Base-by-base conservation (phyloP, 1,140 invertebrate genomes). In the Leptinotarsa texana region DNA sequence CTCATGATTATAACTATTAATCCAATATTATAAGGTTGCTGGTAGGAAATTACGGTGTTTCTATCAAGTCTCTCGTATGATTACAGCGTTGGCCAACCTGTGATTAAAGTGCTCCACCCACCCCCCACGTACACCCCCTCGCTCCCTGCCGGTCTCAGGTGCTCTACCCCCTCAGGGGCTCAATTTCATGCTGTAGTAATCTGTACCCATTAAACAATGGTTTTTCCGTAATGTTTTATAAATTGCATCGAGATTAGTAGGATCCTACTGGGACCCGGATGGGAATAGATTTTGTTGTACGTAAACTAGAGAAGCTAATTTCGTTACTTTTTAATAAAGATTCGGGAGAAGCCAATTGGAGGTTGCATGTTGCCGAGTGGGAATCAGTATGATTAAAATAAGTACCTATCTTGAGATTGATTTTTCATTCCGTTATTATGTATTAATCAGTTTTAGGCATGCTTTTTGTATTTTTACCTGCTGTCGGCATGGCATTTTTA, bases 1-100 rank as follows among this genome's bases (percentile, higher is more conserved):
- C 68, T 69, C 68, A 48, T 69, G 68, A 69, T 69, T 69, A 69
- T 69, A 69, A 69, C 68, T 51, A 69, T 69, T 69, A 69, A 69
- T 69, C 18, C 18, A 51, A 69, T 69, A 69, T 69, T 69, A 69
- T 69, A 69, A 69, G 33, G 68, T 69, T 69, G 68, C 27, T 42
- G 48, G 48, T 15, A 49, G 18, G 27, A 69, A 69, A 69, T 69
- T 69, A 49, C 47, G 33, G 68, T 49, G 68, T 69, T n/a, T 42
- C 68, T 69, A 69, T 69, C 68, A 24, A 21, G 48, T 49, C 68
- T 49, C 33, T 69, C 13, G 33, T 48, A 21, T 69, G 68, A 69
- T 69, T 69, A 69, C 48, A 69, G 48, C 42, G 68, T 69, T 69
- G 68, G 68, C 68, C 21, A 69, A 69, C 68, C 42, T 21, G 68